A percentile compares a stretch with the other conserved stretches of the same genome.
phyloP scores from a whole-genome alignment of 1,140 invertebrate genomes.

The Ceratina calcarata region DNA sequence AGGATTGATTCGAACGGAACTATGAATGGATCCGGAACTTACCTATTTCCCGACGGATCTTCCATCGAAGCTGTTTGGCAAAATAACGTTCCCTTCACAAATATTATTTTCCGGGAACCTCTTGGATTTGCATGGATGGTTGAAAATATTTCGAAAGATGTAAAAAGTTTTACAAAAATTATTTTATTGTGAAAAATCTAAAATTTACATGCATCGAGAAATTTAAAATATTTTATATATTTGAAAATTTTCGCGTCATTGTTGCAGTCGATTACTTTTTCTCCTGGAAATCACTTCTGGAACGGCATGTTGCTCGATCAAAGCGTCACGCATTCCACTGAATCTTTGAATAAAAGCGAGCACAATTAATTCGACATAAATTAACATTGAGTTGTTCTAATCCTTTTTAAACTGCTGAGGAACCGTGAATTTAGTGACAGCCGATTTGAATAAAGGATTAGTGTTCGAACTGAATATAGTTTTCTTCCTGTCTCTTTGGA shows the following conservation, averaged over 20 bases:
- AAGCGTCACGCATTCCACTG: not conserved
- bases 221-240: not conserved
- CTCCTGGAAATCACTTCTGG: constrained; percentile 62
- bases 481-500: constrained; percentile 57
- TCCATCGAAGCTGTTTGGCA: constrained; percentile 52
- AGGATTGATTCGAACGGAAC: constrained; percentile 33
- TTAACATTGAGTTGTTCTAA: not conserved
- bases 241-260: not conserved
- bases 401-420: constrained; percentile 62
- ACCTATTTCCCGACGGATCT: constrained; percentile 60
- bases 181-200: too few species aligned
- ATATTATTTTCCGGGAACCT: constrained; percentile 55
- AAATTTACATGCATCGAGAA: not conserved
- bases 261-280: constrained; percentile 52
- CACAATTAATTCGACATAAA: not conserved
- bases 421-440: constrained; percentile 55
- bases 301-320: constrained; percentile 10
- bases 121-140: constrained; percentile 55
- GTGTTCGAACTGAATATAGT: constrained; percentile 59
- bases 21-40: constrained; percentile 58
- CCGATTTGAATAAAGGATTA: constrained; percentile 66
- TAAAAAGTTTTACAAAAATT: constrained; percentile 3
- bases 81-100: constrained; percentile 47
- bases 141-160: constrained; percentile 1
- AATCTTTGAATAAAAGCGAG: not conserved